Percentiles rank a stretch among this genome's conserved stretches.
phyloP scores from a whole-genome alignment of 2,797 vertebrate genomes.

The Microchirus variegatus region DNA sequence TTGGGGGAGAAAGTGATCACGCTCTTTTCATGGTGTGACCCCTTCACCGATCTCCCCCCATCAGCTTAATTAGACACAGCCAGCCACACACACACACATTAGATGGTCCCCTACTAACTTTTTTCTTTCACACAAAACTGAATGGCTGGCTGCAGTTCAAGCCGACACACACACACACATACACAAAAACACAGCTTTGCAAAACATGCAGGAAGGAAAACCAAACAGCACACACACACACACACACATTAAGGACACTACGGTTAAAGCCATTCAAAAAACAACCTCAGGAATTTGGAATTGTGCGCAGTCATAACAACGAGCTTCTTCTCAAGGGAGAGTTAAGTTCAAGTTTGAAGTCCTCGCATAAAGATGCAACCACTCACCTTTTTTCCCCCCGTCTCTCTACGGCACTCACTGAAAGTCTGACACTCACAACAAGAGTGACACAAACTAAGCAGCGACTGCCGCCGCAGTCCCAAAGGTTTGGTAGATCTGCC shows the following conservation, averaged over 20 bases:
- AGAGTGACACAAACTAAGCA: conserved; percentile 49
- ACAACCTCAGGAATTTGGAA: conserved; percentile 24
- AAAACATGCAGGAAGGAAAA: conserved; percentile 66
- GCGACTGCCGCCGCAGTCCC: conserved; percentile 43
- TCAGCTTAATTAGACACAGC: conserved; percentile 77
- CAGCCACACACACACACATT: conserved; percentile 64
- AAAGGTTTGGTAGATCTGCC: conserved; percentile 64
- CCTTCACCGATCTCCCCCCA: conserved; percentile 55
- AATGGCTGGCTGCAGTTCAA: conserved; percentile 75
- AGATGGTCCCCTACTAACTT: conserved; percentile 33
- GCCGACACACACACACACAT: conserved; percentile 5
- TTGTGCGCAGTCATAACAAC: conserved; percentile 14
- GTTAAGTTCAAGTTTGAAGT: no score
- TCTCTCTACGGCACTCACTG: conserved; percentile 27
- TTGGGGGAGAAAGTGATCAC: conserved; percentile 42
- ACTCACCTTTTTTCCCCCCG: conserved; percentile 70
- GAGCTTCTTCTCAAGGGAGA: neutral
- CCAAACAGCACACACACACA: conserved; percentile 30
- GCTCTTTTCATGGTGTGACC: conserved; percentile 58
- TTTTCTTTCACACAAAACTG: conserved; percentile 52
- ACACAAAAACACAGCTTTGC: conserved; percentile 45
- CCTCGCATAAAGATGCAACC: conserved; percentile 23
- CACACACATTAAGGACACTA: conserved; percentile 24
- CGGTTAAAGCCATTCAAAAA: conserved; percentile 21
- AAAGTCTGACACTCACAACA: conserved; percentile 22